These are phyloP conservation scores for Strongylocentrotus purpuratus DNA, from an alignment of 35 echinoderm and acorn worm genomes.

Conservation along the genomic window DNA sequence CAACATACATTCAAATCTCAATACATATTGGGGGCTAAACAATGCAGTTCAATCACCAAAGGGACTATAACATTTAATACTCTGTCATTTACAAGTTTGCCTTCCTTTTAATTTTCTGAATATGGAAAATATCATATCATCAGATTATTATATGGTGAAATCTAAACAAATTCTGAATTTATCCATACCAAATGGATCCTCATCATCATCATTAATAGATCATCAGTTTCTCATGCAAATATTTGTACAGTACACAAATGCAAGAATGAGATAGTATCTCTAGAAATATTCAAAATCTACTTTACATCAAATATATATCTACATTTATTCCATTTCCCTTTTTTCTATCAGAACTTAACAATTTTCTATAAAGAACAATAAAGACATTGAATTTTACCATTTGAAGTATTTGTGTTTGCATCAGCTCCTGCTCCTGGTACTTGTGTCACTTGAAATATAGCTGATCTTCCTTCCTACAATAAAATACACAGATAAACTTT, in stretches of 20 bases:
- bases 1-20: too few relatives aligned
- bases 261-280: neutral
- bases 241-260: neutral
- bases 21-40: too few relatives aligned
- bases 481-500: neutral
- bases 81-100: too few relatives aligned
- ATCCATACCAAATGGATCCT: too few relatives aligned
- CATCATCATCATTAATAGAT: too few relatives aligned
- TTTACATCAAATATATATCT: neutral
- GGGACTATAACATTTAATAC: too few relatives aligned
- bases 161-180: too few relatives aligned
- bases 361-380: neutral
- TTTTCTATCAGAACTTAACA: neutral
- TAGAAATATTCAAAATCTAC: neutral
- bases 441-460: conserved; percentile 70
- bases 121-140: too few relatives aligned
- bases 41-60: too few relatives aligned
- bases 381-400: neutral
- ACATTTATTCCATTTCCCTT: neutral
- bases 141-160: too few relatives aligned
- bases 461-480: conserved; percentile 63
- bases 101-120: too few relatives aligned
- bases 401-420: conserved; percentile 43
- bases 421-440: conserved; percentile 76
- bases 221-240: neutral